Conservation (phyloP, 1,140 invertebrate genomes). For the Heliconius nattereri region DNA sequence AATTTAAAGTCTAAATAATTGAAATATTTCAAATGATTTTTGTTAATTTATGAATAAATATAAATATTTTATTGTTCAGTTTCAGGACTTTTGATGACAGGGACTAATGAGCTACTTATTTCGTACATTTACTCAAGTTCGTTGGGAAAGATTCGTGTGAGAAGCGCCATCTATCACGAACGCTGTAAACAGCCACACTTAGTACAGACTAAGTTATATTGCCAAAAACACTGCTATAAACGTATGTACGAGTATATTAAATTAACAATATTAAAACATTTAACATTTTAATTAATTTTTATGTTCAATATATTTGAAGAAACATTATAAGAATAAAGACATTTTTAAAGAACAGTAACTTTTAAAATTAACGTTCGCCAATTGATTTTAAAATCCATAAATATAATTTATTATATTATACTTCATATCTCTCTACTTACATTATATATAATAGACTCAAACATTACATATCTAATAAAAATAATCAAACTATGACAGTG, state of each 20-base stretch:
- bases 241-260: background rate
- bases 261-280: background rate
- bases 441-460: background rate
- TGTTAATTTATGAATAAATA: constrained; percentile 1
- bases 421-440: background rate
- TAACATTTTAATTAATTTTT: too few relatives aligned
- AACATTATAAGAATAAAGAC: too few relatives aligned
- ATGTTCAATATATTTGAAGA: too few relatives aligned
- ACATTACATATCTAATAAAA: background rate
- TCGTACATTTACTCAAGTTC: background rate
- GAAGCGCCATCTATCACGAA: constrained; percentile 59
- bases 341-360: too few relatives aligned
- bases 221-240: background rate
- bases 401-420: background rate
- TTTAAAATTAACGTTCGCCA: too few relatives aligned
- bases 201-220: constrained; percentile 23
- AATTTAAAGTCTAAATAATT: background rate
- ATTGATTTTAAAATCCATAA: background rate
- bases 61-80: background rate
- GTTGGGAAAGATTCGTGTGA: background rate
- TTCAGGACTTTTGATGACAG: background rate
- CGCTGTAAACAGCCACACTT: constrained; percentile 58
- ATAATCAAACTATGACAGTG: background rate
- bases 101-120: background rate
- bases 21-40: background rate